Evolutionary conservation across 1,140 invertebrate genomes (phyloP).

Genomic region (Drosophila teissieri): DNA sequence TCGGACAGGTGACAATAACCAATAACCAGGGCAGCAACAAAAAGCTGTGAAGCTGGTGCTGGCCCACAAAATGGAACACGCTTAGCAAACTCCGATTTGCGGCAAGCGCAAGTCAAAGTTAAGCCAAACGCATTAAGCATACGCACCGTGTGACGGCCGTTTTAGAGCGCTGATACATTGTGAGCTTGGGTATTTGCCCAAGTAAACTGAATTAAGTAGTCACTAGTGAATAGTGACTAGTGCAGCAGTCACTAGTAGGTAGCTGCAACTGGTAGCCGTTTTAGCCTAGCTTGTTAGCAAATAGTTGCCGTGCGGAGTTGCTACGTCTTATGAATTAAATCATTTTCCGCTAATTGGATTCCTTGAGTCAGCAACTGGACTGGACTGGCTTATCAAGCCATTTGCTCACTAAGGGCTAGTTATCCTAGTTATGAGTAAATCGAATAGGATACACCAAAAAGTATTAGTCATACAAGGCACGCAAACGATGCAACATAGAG

Average conservation of each 20-base stretch:
- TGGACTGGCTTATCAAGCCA: neutral
- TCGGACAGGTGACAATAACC: conserved; percentile 79
- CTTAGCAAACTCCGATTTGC: conserved; percentile 24
- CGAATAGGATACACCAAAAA: too few relatives aligned
- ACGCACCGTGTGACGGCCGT: conserved; percentile 65
- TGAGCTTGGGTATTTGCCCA: conserved; percentile 32
- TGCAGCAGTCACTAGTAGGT: conserved; percentile 15
- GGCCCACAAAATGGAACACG: conserved; percentile 67
- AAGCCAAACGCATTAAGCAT: conserved; percentile 64
- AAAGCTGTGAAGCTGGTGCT: conserved; percentile 50
- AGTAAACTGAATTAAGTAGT: conserved; percentile 57
- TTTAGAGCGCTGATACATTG: too few relatives aligned
- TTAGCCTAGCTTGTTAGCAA: conserved; percentile 69
- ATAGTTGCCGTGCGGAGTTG: conserved; percentile 47
- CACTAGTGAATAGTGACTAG: neutral
- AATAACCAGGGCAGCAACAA: conserved; percentile 63
- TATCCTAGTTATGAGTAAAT: too few relatives aligned
- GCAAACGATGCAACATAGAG: too few relatives aligned
- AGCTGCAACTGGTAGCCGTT: conserved; percentile 58
- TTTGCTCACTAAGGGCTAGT: neutral
- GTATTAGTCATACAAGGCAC: too few relatives aligned
- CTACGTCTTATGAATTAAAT: conserved; percentile 41
- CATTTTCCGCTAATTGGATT: conserved; percentile 59
- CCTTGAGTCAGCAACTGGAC: conserved; percentile 30
- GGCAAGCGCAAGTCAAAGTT: conserved; percentile 43